A percentile compares a stretch with the other conserved stretches of the same genome.
phyloP scores from a whole-genome alignment of 2,888 invertebrate species.

The Blastobasis adustella region DNA sequence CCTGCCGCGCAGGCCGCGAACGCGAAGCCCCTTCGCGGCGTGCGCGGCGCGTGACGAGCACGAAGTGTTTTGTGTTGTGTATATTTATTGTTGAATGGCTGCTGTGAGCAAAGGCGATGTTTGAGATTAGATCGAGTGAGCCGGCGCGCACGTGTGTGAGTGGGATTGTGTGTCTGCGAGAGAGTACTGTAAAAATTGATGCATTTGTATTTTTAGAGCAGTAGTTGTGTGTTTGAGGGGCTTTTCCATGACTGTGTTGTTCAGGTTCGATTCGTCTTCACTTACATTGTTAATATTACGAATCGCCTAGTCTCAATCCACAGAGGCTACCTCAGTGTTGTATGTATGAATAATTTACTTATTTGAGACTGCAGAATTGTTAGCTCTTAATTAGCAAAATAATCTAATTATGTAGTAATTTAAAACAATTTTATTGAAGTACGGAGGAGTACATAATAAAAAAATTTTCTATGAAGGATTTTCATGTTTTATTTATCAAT shows the following conservation, averaged over 20 bases:
- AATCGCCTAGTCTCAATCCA: conserved; percentile 41
- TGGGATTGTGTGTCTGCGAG: conserved; percentile 18
- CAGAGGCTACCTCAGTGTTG: conserved; percentile 62
- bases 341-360: conserved; percentile 55
- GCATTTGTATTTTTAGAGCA: conserved; percentile 63
- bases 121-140: conserved; percentile 38
- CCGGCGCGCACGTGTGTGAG: conserved; percentile 32
- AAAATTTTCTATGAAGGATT: conserved; percentile 55
- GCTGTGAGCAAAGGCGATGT: conserved; percentile 19
- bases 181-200: conserved; percentile 49
- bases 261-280: conserved; percentile 26
- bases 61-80: conserved; percentile 56
- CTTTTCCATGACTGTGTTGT: conserved; percentile 31
- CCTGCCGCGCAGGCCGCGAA: conserved; percentile 26
- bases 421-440: conserved; percentile 56
- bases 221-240: conserved; percentile 34
- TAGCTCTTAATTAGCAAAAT: conserved; percentile 67
- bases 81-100: conserved; percentile 56
- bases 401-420: conserved; percentile 63
- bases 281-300: conserved; percentile 12
- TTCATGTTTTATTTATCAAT: conserved; percentile 29
- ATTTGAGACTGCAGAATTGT: conserved; percentile 70
- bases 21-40: conserved; percentile 9
- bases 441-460: conserved; percentile 67
- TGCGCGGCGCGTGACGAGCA: conserved; percentile 39